Base-by-base conservation (phyloP, 2,888 invertebrate species). In the Papilio gigon region DNA sequence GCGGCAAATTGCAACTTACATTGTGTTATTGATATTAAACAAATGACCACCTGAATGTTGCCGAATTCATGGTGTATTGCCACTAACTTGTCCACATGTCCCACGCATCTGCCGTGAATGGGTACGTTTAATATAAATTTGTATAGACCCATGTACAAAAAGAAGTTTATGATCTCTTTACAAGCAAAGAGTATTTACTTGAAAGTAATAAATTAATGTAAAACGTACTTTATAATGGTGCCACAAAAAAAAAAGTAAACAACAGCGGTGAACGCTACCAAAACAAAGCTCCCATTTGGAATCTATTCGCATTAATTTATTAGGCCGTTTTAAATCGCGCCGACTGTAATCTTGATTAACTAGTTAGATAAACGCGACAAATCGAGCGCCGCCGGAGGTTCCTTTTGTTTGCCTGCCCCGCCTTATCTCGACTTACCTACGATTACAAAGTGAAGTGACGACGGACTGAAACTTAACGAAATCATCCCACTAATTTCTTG, bases 331-430 rank as follows among this genome's bases (percentile, higher is more conserved):
- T 76, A 73, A 78, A 74, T 73, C 74, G 79, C 77, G 75, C 71
- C 70, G 27, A 73, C 71, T 77, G 77, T 85, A 84, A 86, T 87
- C 87, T 85, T 85, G 87, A 87, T 87, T 79, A 85, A 86, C 80
- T 80, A 80, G 78, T 77, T 72, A 80, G 85, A 84, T 87, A 84
- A 87, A 85, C 80, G 78, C 81, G 76, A 82, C 83, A 83, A 86
- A 86, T 84, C 82, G 82, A 74, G 79, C 75, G 74, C 50, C 30
- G 78, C 78, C 72, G 74, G 74, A 74, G 74, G 71, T 74, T 58
- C 66, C 69, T 50, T 69, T 69, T 69, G 69, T 65, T 69, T 65
- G 14, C 33, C 27, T 62, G 67, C 53, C 3, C 61, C 33, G 60
- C 22, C 69, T 69, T 69, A 69, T 69, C 65, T 69, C 53, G 53